Conservation (phyloP, 2,888 invertebrate genomes). For the Lydus trimaculatus region DNA sequence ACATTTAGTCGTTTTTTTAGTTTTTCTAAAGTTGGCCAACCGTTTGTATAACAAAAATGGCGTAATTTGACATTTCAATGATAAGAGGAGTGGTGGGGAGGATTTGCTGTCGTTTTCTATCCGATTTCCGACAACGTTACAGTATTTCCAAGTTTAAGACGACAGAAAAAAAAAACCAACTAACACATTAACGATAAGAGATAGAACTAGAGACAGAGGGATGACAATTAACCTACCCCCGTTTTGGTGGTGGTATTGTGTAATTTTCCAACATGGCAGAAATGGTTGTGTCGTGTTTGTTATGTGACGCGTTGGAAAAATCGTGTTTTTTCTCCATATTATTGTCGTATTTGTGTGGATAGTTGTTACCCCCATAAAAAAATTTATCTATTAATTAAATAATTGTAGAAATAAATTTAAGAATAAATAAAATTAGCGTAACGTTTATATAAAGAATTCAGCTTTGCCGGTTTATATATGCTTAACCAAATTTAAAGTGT, state of each 20-base stretch:
- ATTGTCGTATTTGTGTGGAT: background rate
- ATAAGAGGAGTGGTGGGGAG: constrained; percentile 4
- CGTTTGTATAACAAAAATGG: background rate
- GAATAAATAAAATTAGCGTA: too few species aligned
- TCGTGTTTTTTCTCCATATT: background rate
- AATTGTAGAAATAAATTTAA: too few species aligned
- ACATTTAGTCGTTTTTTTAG: background rate
- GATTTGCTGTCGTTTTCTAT: background rate
- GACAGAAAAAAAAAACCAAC: background rate
- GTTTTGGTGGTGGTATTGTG: constrained; percentile 15
- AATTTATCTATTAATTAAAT: background rate
- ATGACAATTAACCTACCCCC: constrained; percentile 18
- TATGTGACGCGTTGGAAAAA: constrained; percentile 63
- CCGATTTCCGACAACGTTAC: background rate
- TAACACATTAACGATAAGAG: background rate
- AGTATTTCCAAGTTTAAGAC: background rate
- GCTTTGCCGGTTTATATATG: too few species aligned
- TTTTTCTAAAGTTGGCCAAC: background rate
- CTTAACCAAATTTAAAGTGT: too few species aligned
- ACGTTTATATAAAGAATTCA: too few species aligned
- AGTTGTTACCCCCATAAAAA: background rate
- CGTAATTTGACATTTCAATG: constrained; percentile 2
- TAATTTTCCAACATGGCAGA: constrained; percentile 59
- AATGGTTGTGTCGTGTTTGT: constrained; percentile 28
- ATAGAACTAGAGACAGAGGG: background rate